These are phyloP conservation scores for Ruditapes philippinarum DNA, from an alignment of 1,140 invertebrate genomes.

Conservation along the genomic window DNA sequence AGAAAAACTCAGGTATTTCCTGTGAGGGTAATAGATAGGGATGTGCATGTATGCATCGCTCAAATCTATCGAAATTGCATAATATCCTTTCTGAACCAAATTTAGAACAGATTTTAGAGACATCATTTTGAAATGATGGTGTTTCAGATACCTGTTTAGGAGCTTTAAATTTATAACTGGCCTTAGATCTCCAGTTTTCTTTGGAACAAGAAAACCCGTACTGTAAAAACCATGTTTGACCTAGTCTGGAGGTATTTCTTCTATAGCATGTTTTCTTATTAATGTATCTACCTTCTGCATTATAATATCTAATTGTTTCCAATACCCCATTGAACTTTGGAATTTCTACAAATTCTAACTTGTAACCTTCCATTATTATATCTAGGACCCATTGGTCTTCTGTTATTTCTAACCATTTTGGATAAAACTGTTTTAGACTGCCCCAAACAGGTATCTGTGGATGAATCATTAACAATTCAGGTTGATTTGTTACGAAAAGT, in stretches of 20 bases:
- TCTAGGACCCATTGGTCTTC: constrained; percentile 49
- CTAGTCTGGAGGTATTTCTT: constrained; percentile 28
- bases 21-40: constrained; percentile 55
- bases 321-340: constrained; percentile 21
- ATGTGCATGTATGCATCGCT: constrained; percentile 71
- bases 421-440: constrained; percentile 28
- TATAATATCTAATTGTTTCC: constrained; percentile 49
- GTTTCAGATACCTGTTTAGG: constrained; percentile 50
- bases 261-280: constrained; percentile 58
- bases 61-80: constrained; percentile 63
- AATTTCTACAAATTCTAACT: constrained; percentile 44
- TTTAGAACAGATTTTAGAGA: constrained; percentile 65
- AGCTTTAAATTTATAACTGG: constrained; percentile 59
- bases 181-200: constrained; percentile 56
- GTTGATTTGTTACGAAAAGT: constrained; percentile 24
- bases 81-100: constrained; percentile 64
- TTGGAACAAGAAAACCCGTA: constrained; percentile 69
- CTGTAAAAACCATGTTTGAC: constrained; percentile 64
- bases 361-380: constrained; percentile 56
- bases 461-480: neutral
- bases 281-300: constrained; percentile 53
- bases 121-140: constrained; percentile 72
- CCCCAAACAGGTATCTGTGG: constrained; percentile 56
- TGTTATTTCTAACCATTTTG: constrained; percentile 27
- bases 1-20: constrained; percentile 63